Conservation (phyloP, 2,113 vertebrate genomes). For the Pituophis catenifer region DNA sequence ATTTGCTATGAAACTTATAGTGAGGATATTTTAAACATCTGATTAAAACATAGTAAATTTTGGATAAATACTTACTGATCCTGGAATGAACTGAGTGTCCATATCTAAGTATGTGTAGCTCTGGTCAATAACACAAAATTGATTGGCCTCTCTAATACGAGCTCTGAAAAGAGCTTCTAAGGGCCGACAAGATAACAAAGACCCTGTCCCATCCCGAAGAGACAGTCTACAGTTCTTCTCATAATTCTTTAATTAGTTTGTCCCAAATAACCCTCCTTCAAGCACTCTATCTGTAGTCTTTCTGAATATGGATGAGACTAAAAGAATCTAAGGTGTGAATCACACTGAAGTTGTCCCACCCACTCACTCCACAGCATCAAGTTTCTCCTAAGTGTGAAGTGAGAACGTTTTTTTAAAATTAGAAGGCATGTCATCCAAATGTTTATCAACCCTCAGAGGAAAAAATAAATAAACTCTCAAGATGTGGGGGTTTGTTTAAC, state of each 20-base stretch:
- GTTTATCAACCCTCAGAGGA: slow-evolving; percentile 74
- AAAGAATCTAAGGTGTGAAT: slow-evolving; percentile 75
- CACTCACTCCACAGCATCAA: slow-evolving; percentile 73
- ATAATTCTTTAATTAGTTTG: slow-evolving; percentile 26
- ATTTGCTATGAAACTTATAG: not conserved
- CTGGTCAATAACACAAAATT: not conserved
- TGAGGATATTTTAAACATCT: not conserved
- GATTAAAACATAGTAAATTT: not conserved
- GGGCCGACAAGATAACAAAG: not conserved
- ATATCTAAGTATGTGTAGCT: not conserved
- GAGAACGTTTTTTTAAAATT: slow-evolving; percentile 78
- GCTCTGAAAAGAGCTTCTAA: not conserved
- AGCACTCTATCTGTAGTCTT: slow-evolving; percentile 33
- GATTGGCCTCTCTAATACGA: not conserved
- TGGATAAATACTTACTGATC: not conserved
- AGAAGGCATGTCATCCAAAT: slow-evolving; percentile 77
- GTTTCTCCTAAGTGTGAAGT: slow-evolving; percentile 75
- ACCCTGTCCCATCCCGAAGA: not conserved
- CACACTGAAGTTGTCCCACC: slow-evolving; percentile 78
- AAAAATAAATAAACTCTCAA: slow-evolving; percentile 75
- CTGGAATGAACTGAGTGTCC: not conserved
- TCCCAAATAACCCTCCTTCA: slow-evolving; percentile 32
- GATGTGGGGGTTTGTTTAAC: slow-evolving; percentile 61
- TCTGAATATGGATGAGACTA: slow-evolving; percentile 74
- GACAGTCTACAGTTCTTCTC: not conserved